phyloP scores from a whole-genome alignment of 2,888 invertebrate species.

The Spilosoma lubricipeda region DNA sequence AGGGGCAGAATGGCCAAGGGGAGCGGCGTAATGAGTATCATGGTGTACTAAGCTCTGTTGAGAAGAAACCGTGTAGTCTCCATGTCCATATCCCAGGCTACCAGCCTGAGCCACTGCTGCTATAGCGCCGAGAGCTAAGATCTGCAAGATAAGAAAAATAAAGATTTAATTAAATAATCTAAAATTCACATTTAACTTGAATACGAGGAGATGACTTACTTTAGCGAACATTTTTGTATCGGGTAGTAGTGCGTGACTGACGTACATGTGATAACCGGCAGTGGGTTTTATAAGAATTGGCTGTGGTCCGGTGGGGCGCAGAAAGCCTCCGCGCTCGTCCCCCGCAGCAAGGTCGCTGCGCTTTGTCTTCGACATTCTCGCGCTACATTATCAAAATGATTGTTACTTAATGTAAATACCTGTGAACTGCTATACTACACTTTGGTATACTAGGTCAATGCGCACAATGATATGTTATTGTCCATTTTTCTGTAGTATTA shows the following conservation, averaged over 20 bases:
- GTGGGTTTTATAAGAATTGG: constrained; percentile 83
- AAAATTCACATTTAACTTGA: constrained; percentile 52
- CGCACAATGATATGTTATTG: constrained; percentile 62
- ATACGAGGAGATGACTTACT: constrained; percentile 68
- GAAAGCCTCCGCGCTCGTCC: constrained; percentile 68
- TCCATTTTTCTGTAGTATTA: constrained; percentile 42
- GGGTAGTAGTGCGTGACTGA: constrained; percentile 79
- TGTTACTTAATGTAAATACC: constrained; percentile 77
- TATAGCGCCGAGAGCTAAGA: constrained; percentile 71
- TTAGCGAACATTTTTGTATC: constrained; percentile 80
- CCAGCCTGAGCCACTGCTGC: constrained; percentile 83
- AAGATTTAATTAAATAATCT: constrained; percentile 19
- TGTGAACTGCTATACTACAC: constrained; percentile 73
- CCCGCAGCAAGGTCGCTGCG: constrained; percentile 73
- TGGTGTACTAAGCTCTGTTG: constrained; percentile 58
- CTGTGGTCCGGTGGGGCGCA: constrained; percentile 77
- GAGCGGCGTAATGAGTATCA: constrained; percentile 47
- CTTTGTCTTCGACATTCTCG: constrained; percentile 82
- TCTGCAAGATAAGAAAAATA: constrained; percentile 59
- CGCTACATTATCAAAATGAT: constrained; percentile 75
- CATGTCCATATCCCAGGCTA: constrained; percentile 64
- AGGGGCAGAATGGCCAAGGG: constrained; percentile 51
- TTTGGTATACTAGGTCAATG: constrained; percentile 71
- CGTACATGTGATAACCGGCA: constrained; percentile 75
- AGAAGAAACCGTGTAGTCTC: constrained; percentile 41